Conservation (phyloP, 2,888 invertebrate species). For the Odontomyia ornata region DNA sequence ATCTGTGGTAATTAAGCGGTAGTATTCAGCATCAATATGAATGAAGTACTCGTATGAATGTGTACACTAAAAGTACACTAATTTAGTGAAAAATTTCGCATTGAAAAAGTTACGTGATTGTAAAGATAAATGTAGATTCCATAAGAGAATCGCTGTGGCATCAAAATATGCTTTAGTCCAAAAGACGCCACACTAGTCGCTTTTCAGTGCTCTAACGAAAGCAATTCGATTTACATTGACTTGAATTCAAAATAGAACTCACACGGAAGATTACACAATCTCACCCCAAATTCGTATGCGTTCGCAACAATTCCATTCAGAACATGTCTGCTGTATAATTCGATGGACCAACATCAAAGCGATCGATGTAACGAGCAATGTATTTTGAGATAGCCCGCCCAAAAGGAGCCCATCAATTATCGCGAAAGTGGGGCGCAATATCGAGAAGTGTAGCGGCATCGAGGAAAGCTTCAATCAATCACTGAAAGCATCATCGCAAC, state of each 20-base stretch:
- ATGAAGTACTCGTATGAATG: no score
- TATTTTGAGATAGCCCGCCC: background rate
- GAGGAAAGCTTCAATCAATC: constrained; percentile 41
- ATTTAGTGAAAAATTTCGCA: no score
- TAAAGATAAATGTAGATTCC: no score
- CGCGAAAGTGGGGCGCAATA: constrained; percentile 28
- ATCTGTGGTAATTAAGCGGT: no score
- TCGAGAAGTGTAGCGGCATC: constrained; percentile 16
- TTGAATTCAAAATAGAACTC: constrained; percentile 25
- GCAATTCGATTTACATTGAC: background rate
- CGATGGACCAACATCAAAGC: constrained; percentile 35
- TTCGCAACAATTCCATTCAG: constrained; percentile 38
- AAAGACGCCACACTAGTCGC: no score
- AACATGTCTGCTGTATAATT: constrained; percentile 24
- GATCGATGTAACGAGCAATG: constrained; percentile 22
- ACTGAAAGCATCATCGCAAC: constrained; percentile 28
- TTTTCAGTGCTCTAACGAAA: background rate
- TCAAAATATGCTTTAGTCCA: no score
- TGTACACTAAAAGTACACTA: no score
- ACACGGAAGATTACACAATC: constrained; percentile 21
- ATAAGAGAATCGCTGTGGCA: no score
- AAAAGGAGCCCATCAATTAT: constrained; percentile 42
- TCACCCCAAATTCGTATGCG: constrained; percentile 5
- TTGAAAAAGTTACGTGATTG: no score
- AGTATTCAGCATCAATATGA: no score